Base-by-base conservation (phyloP, 2,113 vertebrate genomes). In the Notothenia coriiceps region DNA sequence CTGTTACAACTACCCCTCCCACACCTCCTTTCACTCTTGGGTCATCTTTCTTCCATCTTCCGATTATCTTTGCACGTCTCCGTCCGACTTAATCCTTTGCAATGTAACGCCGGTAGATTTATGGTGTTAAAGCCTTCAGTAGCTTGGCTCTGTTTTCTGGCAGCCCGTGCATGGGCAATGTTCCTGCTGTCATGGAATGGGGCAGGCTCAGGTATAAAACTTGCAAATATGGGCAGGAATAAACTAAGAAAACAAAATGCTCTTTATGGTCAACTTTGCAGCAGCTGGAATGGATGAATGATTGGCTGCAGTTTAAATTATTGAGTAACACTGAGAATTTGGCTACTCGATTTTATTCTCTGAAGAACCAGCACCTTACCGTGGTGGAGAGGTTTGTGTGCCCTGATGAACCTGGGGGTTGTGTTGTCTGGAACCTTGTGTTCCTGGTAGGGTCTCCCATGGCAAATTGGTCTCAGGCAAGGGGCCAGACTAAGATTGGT, bases 101-200 rank as follows among this genome's bases (percentile, higher is more conserved):
- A 87, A 83, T 43, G 65, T 68, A 65, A 40, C 55, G 3, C 54
- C 17, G 25, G 54, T 49, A 74, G 73, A 79, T 87, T 78, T 75
- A 88, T 85, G 57, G 52, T 35, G 64, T 18, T 66, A 50, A 71
- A 88, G 56, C 50, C 56, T 44, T 65, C 78, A 79, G 79, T 85
- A 81, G 86, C 81, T 54, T 44, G 85, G 75, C 65, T 90, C 90
- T 92, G 91, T 46, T 89, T 89, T 83, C 55, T 60, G 35, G 91
- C 90, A 82, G 52, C 40, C 79, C 74, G 72, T 80, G 83, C 43
- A 33, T n/a, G 74, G 64, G 61, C 80, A 86, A 86, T 68, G 86
- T 82, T 87, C 69, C 46, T 20, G 70, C 72, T 86, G 76, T 82
- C 80, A 74, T 56, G 79, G 56, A 79, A 59, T 50, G 29, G 74